Evolutionary conservation across 1,140 invertebrate species (phyloP).

Genomic region (Diprion similis): DNA sequence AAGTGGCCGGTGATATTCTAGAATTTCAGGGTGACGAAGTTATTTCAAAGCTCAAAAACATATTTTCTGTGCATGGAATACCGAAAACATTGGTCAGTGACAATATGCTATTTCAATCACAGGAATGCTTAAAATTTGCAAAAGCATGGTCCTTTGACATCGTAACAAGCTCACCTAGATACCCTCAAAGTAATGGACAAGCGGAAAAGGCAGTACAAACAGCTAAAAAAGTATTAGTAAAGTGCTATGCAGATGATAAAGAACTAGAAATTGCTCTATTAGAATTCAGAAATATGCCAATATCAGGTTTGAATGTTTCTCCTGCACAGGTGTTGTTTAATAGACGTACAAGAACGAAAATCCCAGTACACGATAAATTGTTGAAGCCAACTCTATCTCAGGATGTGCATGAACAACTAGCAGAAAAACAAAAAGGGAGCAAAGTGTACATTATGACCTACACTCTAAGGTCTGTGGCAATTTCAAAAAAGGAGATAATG

Average conservation of each 20-base stretch:
- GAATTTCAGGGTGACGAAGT: slow-evolving; percentile 14
- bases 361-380: background rate
- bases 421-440: background rate
- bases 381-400: background rate
- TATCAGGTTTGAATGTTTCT: slow-evolving; percentile 14
- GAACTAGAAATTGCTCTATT: slow-evolving; percentile 10
- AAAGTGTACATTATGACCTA: background rate
- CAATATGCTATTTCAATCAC: slow-evolving; percentile 29
- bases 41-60: background rate
- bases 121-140: too few relatives aligned
- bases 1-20: slow-evolving; percentile 30
- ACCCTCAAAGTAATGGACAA: slow-evolving; percentile 45
- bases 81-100: slow-evolving; percentile 20
- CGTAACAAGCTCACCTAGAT: slow-evolving; percentile 49
- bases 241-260: slow-evolving; percentile 34
- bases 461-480: background rate
- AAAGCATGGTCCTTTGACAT: slow-evolving; percentile 48
- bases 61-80: slow-evolving; percentile 29
- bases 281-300: slow-evolving; percentile 18
- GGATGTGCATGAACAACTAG: background rate
- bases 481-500: background rate
- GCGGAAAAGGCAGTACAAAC: slow-evolving; percentile 45
- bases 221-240: slow-evolving; percentile 42
- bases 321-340: slow-evolving; percentile 11
- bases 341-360: slow-evolving; percentile 4